Percentiles rank a stretch among this genome's conserved stretches.
phyloP scores from a whole-genome alignment of 53 echinoderm and acorn worm species.

The Astropecten irregularis region DNA sequence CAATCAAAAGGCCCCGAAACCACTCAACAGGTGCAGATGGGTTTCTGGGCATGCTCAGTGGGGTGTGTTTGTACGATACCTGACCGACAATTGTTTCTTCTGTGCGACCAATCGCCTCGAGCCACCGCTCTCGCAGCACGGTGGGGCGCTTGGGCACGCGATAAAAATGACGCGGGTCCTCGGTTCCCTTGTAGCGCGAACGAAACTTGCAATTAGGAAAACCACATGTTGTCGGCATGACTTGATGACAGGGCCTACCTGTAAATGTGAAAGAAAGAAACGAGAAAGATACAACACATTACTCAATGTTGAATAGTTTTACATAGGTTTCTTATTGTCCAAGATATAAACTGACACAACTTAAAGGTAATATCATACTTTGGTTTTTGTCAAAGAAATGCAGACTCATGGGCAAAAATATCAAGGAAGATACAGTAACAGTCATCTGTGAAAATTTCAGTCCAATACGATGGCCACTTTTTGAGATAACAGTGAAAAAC shows the following conservation, averaged over 20 bases:
- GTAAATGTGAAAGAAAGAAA: constrained; percentile 45
- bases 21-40: constrained; percentile 32
- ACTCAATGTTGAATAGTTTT: no score
- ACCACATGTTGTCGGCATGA: constrained; percentile 99
- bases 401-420: no score
- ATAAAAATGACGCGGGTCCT: constrained; percentile 99
- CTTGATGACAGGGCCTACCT: constrained; percentile 98
- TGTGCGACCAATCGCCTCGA: constrained; percentile 99
- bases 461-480: no score
- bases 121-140: constrained; percentile 97
- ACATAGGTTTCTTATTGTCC: no score
- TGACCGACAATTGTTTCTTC: constrained; percentile 99
- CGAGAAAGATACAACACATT: constrained; percentile 30
- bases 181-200: constrained; percentile 99
- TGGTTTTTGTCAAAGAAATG: no score
- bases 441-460: no score
- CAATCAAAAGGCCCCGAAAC: constrained; percentile 48
- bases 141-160: constrained; percentile 99
- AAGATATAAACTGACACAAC: no score
- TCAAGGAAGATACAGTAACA: no score
- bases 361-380: no score
- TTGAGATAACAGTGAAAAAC: no score
- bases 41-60: constrained; percentile 53
- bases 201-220: constrained; percentile 99
- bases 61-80: constrained; percentile 79